Evolutionary conservation across 2,113 vertebrate species (phyloP).

Genomic region (Syngnathoides biaculeatus): DNA sequence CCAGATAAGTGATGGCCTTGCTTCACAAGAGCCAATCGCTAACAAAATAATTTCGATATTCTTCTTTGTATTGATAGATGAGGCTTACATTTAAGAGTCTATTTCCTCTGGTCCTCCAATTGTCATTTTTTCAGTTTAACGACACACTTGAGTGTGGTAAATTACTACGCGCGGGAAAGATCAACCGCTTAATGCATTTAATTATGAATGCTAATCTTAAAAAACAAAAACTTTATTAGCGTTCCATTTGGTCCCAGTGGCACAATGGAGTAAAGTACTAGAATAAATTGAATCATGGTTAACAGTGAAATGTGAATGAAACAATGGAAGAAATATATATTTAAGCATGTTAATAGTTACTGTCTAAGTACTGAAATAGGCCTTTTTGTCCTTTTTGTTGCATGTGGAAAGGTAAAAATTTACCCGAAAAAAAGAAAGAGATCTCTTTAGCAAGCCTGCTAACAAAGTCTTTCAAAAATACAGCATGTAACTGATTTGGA

Average conservation of each 20-base stretch:
- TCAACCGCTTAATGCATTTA: constrained; percentile 23
- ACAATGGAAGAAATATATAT: not conserved
- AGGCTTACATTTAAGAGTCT: constrained; percentile 68
- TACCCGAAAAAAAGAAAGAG: constrained; percentile 3
- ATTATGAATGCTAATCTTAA: constrained; percentile 28
- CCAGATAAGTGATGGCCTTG: constrained; percentile 68
- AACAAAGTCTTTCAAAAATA: constrained; percentile 32
- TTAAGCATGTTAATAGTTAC: not conserved
- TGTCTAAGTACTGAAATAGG: not conserved
- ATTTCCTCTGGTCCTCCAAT: constrained; percentile 44
- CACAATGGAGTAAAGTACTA: not conserved
- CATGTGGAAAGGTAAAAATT: constrained; percentile 31
- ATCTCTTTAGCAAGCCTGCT: constrained; percentile 36
- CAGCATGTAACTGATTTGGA: not conserved
- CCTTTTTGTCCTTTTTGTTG: constrained; percentile 26
- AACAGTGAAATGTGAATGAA: not conserved
- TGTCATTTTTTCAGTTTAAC: not conserved
- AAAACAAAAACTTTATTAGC: not conserved
- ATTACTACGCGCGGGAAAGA: constrained; percentile 35
- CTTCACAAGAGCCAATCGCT: constrained; percentile 64
- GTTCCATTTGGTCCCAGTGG: constrained; percentile 20
- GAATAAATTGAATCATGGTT: not conserved
- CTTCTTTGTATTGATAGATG: constrained; percentile 72
- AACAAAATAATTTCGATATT: constrained; percentile 70
- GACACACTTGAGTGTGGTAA: constrained; percentile 26